Base-by-base conservation (phyloP, 2,888 invertebrate species). In the Lissonota sp. region DNA sequence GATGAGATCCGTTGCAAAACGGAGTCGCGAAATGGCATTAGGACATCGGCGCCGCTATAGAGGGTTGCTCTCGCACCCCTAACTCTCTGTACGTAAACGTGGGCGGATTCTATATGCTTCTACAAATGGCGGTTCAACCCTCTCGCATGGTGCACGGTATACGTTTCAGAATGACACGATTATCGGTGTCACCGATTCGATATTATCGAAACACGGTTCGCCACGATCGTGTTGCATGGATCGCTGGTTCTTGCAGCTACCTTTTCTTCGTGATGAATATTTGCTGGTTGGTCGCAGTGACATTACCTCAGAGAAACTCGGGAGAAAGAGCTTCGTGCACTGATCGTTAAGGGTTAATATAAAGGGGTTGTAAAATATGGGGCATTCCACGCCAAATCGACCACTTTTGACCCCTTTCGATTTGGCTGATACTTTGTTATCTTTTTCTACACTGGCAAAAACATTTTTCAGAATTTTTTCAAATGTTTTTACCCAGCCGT, bases 161-260 rank as follows among this genome's bases (percentile, higher is more conserved):
- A 70, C 75, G 75, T 78, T 57, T 63, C 53, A 53, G 63, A 71
- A 73, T 62, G 39, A 55, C 10, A 37, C 66, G 46, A 71, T 79
- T 78, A 84, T 82, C 79, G 76, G 78, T 78, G 73, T 79, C 75
- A 69, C 69, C 26, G 26, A 70, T 84, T 82, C 64, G 62, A 84
- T 82, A 75, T 78, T 75, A 84, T 80, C 76, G 72, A 42, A 62
- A 80, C 80, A 77, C 57, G 74, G 44, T 62, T 73, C 60, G 60
- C 74, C 70, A 53, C 58, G 69, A 77, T n/a, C 51, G 42, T 72
- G 67, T 69, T 55, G 63, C 72, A 44, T 80, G 67, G 57, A 69
- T 16, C 67, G 26, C 49, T 75, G 49, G 39, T 12, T 40, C 53
- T 26, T 3, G 26, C 26, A 3, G 3, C 26, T 26, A 26, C 26